Evolutionary conservation across 2,888 invertebrate species (phyloP), one percentile per base, ranked within the genome.

Genomic region (Andrena trimmerana): DNA sequence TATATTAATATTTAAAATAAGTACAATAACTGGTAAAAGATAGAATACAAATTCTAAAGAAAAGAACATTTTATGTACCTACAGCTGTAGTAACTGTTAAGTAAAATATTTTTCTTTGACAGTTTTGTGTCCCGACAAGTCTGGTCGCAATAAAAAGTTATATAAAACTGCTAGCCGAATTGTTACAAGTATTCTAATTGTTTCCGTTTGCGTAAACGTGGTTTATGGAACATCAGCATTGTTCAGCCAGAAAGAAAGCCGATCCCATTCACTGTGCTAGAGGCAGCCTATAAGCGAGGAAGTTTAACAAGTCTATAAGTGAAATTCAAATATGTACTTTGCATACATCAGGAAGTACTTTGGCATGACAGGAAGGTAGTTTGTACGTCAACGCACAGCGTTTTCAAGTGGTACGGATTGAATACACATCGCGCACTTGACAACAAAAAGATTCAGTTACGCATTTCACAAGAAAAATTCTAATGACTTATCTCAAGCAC

Each of bases 311-410:
- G 75, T 65, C 67, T 60, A 68, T 81, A 81, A 73, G 77, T 73
- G 78, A 78, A 72, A 63, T 78, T 73, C 78, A 73, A 77, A 78
- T 81, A 78, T 78, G 78, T 73, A 73, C 78, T 59, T 73, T 72
- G 78, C 73, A 78, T 78, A 81, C 62, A 78, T 73, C 60, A 57
- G 31, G 29, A 78, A 73, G 73, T 74, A 67, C 74, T 74, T 70
- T 36, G 52, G 54, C 48, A 52, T 65, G 42, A 29, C 57, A 59
- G 57, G 42, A 54, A 42, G 59, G 33, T 31, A 59, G 65, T 59
- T 59, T 59, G 50, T 63, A 75, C 50, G 68, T 57, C 68, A 59
- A 75, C 75, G 36, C 16, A 33, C 33, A 65, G 69, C 24, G 42
- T 63, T 63, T 59, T 59, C 33, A 42, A 10, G 52, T 62, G 3